Evolutionary conservation across 1,140 invertebrate species (phyloP), one percentile per base, ranked within the genome.

Genomic region (Idris sp.): DNA sequence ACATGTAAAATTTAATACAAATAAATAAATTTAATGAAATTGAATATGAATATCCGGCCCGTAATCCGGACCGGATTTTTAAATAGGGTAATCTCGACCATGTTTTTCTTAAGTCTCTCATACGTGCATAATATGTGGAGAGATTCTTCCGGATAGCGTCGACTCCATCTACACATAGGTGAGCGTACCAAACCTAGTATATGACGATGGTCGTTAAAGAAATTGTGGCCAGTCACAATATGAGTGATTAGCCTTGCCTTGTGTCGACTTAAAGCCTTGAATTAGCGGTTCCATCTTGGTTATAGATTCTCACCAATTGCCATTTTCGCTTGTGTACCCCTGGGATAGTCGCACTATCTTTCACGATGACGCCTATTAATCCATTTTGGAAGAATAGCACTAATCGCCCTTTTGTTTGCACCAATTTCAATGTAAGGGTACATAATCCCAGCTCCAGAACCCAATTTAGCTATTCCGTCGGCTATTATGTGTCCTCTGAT

Each of bases 181-280:
- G 40, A 26, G 1, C 8, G 2, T 1, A 26, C 40, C 22, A 43
- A 6, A 4, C 13, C 2, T 1, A 43, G 11, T 1, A 14, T 43
- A 9, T 13, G 11, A n/a, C n/a, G 1, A 9, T 43, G 22, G 3
- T 43, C 8, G 22, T 43, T 43, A 11, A 43, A 22, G 14, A 13
- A 22, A 8, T 25, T 28, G 8, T 46, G 43, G 1, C 43, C 43
- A 13, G 43, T 46, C 2, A 46, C 31, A 1, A 46, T 10, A 2
- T 14, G 26, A 2, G n/a, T 13, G 2, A 44, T 10, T 1, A 15
- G 1, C 14, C 41, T 44, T 0, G 41, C 22, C 1, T 44, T 14
- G 4, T 13, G 1, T 15, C 43, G 10, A 8, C 13, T 14, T 4
- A 22, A 22, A 22, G 2, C 6, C 19, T 22, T 6, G 19, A 2